Evolutionary conservation across 2,888 invertebrate genomes (phyloP).

Genomic region (Leptopilina drosophilae): DNA sequence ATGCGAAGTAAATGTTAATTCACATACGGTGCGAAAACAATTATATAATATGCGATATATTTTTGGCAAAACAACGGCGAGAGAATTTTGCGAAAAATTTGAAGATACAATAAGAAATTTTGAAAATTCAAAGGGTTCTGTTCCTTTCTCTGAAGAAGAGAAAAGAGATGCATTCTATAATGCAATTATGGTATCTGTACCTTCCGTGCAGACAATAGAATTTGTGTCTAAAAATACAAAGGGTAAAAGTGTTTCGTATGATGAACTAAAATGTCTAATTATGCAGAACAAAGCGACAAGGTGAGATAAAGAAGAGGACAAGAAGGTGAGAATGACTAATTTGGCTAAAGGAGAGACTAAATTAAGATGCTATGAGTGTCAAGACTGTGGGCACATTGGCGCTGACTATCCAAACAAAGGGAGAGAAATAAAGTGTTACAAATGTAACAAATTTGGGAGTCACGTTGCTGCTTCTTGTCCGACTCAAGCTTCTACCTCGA

Average conservation of each 20-base stretch:
- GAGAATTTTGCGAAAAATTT: constrained; percentile 10
- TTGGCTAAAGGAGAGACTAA: not conserved
- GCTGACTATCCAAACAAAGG: not conserved
- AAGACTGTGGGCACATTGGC: not conserved
- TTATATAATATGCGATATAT: constrained; percentile 19
- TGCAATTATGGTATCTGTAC: constrained; percentile 3
- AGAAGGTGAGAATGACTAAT: not conserved
- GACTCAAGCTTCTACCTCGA: not conserved
- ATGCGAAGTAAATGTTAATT: not conserved
- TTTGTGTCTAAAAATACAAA: not conserved
- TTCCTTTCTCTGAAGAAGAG: not conserved
- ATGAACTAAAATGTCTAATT: not conserved
- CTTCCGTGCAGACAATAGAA: not conserved
- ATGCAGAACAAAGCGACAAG: not conserved
- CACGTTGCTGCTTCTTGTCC: not conserved
- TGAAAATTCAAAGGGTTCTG: constrained; percentile 5
- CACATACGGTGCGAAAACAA: constrained; percentile 7
- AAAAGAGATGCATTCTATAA: constrained; percentile 15
- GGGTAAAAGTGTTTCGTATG: constrained; percentile 1
- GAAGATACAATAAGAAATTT: constrained; percentile 6
- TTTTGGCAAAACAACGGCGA: constrained; percentile 2
- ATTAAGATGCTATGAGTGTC: constrained; percentile 1
- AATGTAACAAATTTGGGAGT: no score
- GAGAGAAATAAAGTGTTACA: not conserved
- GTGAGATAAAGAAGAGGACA: not conserved